Percentiles rank a stretch among this genome's conserved stretches.
Conservation (phyloP, 2,888 invertebrate genomes). For the Diplolepis rosae region DNA sequence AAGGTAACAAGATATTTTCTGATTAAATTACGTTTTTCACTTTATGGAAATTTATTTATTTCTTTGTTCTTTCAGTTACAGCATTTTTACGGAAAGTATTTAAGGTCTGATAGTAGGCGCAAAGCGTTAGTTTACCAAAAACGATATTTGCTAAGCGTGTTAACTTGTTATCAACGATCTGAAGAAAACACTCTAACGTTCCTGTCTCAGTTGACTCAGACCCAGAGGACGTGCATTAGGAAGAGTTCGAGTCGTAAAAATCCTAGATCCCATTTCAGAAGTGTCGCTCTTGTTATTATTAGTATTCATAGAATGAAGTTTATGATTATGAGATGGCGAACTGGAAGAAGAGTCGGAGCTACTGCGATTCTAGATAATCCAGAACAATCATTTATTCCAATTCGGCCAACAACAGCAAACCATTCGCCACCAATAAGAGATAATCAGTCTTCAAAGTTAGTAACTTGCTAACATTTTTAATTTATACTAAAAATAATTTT, state of each 20-base stretch:
- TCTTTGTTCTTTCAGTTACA: conserved; percentile 71
- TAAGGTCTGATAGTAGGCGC: conserved; percentile 88
- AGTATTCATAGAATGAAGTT: conserved; percentile 81
- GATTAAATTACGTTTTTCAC: neutral
- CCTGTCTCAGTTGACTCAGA: conserved; percentile 71
- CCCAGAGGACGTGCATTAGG: conserved; percentile 57
- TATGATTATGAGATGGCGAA: conserved; percentile 79
- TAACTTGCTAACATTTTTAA: neutral
- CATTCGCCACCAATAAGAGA: conserved; percentile 62
- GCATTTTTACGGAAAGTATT: conserved; percentile 80
- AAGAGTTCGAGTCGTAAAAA: conserved; percentile 51
- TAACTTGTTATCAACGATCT: conserved; percentile 77
- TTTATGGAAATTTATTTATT: conserved; percentile 11
- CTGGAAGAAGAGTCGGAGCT: conserved; percentile 77
- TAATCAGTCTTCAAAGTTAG: conserved; percentile 31
- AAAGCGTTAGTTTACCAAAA: conserved; percentile 95
- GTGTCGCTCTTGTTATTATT: conserved; percentile 76
- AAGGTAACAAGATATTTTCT: no score
- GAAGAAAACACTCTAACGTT: conserved; percentile 74
- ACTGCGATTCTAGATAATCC: conserved; percentile 65
- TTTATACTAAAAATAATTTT: no score
- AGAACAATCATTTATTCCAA: conserved; percentile 53
- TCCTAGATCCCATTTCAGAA: conserved; percentile 72
- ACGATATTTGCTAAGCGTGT: conserved; percentile 84
- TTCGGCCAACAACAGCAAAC: conserved; percentile 48